Conservation (phyloP, 2,113 vertebrate species). For the Carlito syrichta region DNA sequence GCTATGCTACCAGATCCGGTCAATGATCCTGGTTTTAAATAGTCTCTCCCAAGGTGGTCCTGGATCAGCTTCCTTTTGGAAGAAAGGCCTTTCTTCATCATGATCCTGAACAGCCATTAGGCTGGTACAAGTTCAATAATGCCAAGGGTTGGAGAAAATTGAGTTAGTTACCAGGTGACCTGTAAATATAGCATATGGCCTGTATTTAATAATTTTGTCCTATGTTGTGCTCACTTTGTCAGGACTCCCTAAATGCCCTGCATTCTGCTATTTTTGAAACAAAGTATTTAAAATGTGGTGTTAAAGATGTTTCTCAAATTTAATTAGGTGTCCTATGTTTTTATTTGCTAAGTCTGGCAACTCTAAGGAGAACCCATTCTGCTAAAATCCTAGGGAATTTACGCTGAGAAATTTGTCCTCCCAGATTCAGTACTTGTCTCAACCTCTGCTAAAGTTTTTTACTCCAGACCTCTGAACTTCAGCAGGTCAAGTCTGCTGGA, state of each 20-base stretch:
- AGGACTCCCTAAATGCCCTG: not conserved
- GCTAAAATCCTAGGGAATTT: not conserved
- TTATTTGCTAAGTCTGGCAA: constrained; percentile 35
- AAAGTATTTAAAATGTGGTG: not conserved
- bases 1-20: too few relatives aligned
- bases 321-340: constrained; percentile 28
- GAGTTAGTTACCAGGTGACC: not conserved
- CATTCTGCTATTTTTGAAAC: not conserved
- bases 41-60: not conserved
- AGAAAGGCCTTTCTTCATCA: not conserved
- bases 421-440: not conserved
- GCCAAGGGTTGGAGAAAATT: not conserved
- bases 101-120: not conserved
- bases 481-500: constrained; percentile 43
- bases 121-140: not conserved
- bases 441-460: constrained; percentile 24
- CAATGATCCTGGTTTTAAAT: not conserved
- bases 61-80: not conserved
- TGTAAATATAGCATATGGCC: fast-evolving
- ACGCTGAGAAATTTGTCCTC: constrained; percentile 40
- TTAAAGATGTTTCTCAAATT: constrained; percentile 29
- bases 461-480: constrained; percentile 48
- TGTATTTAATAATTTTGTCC: not conserved
- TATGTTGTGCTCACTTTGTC: not conserved
- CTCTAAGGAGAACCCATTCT: not conserved